These are phyloP conservation scores for Netelia fuscicornis DNA, from an alignment of 2,888 invertebrate genomes.

Conservation along the genomic window DNA sequence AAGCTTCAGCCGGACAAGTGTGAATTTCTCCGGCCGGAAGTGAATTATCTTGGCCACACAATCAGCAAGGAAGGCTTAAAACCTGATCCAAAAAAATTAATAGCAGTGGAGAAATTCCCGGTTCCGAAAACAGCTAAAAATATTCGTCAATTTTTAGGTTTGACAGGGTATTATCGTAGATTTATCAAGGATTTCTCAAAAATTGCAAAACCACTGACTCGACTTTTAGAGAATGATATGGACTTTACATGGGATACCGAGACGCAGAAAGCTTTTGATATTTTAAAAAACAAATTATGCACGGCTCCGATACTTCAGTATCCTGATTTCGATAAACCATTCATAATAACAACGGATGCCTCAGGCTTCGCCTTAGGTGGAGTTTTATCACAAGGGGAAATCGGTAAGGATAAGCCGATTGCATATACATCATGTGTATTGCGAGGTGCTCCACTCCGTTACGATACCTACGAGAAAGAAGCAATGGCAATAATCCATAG, in stretches of 20 bases:
- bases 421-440: constrained; percentile 32
- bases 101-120: constrained; percentile 56
- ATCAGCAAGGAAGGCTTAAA: constrained; percentile 57
- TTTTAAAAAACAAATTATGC: constrained; percentile 56
- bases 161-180: constrained; percentile 62
- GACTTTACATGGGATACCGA: constrained; percentile 49
- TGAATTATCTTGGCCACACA: constrained; percentile 60
- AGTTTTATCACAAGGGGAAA: constrained; percentile 51
- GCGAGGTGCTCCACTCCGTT: constrained; percentile 31
- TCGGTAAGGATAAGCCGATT: constrained; percentile 43
- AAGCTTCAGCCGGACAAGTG: constrained; percentile 56
- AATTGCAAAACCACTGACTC: constrained; percentile 54
- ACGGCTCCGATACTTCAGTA: constrained; percentile 28
- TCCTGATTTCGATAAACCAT: too few relatives aligned
- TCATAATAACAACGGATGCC: too few relatives aligned
- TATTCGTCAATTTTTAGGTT: constrained; percentile 57
- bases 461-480: too few relatives aligned
- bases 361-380: constrained; percentile 46
- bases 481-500: too few relatives aligned
- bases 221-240: constrained; percentile 47
- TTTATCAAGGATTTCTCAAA: constrained; percentile 58
- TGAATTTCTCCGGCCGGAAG: constrained; percentile 56
- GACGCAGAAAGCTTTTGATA: constrained; percentile 41
- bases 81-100: constrained; percentile 57
- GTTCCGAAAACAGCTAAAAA: constrained; percentile 50